Percentiles rank a stretch among this genome's conserved stretches.
phyloP scores from a whole-genome alignment of 2,888 invertebrate species.

The Axea sp. region DNA sequence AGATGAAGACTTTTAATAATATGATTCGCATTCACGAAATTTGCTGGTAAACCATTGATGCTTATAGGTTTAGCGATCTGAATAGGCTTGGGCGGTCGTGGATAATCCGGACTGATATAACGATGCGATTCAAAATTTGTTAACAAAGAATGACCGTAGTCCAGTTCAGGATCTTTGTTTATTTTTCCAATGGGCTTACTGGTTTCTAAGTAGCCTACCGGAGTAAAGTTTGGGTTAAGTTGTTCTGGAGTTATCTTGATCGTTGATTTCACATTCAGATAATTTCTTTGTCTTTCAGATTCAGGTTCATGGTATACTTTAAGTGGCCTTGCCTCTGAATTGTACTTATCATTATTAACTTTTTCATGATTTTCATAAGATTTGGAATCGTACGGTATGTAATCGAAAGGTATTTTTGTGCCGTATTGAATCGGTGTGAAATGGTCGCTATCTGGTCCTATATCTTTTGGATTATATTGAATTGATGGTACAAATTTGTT shows the following conservation, averaged over 20 bases:
- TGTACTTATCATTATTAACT: conserved; percentile 49
- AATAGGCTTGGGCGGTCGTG: conserved; percentile 18
- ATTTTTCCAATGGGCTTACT: conserved; percentile 47
- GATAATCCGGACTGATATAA: conserved; percentile 65
- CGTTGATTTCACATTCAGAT: conserved; percentile 61
- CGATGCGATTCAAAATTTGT: conserved; percentile 66
- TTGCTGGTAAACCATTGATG: conserved; percentile 75
- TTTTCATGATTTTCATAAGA: conserved; percentile 56
- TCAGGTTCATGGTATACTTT: conserved; percentile 62
- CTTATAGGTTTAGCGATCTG: conserved; percentile 41
- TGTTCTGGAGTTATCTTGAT: conserved; percentile 45
- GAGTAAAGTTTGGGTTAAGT: conserved; percentile 62
- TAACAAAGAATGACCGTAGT: conserved; percentile 50
- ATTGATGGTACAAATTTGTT: conserved; percentile 76
- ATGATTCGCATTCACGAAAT: conserved; percentile 78
- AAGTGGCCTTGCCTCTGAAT: conserved; percentile 64
- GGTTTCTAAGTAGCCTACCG: conserved; percentile 64
- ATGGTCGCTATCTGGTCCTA: conserved; percentile 67
- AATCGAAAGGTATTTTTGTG: conserved; percentile 66
- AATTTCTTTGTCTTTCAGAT: conserved; percentile 62
- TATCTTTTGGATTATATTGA: conserved; percentile 74
- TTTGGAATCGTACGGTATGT: conserved; percentile 56
- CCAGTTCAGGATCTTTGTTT: conserved; percentile 7
- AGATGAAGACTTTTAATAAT: conserved; percentile 87
- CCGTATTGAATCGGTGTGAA: conserved; percentile 73